Percentiles rank a stretch among this genome's conserved stretches.
Evolutionary conservation across 2,888 invertebrate species (phyloP).

Genomic region (Eupeodes luniger): DNA sequence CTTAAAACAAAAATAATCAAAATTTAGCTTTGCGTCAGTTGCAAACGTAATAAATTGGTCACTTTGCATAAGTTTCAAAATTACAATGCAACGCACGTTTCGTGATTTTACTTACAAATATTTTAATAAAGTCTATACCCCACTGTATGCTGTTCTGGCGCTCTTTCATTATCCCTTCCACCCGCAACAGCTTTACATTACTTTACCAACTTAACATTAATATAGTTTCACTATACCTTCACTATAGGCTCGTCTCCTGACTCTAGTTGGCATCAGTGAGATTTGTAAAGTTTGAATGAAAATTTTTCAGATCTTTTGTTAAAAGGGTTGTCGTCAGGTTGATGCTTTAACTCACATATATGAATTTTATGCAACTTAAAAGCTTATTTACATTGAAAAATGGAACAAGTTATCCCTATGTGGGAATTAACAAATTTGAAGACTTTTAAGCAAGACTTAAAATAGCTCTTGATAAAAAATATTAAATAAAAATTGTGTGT

Average conservation of each 20-base stretch:
- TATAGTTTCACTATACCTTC: neutral
- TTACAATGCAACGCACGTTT: too few species aligned
- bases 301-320: constrained; percentile 60
- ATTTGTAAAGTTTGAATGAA: constrained; percentile 70
- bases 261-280: constrained; percentile 56
- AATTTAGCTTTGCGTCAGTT: too few species aligned
- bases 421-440: too few species aligned
- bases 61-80: too few species aligned
- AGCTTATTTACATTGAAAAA: too few species aligned
- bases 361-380: neutral
- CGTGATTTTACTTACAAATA: neutral
- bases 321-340: constrained; percentile 12
- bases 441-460: too few species aligned
- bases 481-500: too few species aligned
- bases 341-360: constrained; percentile 17
- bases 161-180: neutral
- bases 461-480: too few species aligned
- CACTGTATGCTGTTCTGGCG: neutral
- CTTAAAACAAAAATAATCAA: too few species aligned
- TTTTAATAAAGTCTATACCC: neutral
- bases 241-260: constrained; percentile 4
- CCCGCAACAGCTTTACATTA: neutral
- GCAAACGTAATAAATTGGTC: too few species aligned
- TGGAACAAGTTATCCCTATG: too few species aligned
- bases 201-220: constrained; percentile 14